These are phyloP conservation scores for Forpus xanthops DNA, from an alignment of 2,797 vertebrate species.

Conservation along the genomic window DNA sequence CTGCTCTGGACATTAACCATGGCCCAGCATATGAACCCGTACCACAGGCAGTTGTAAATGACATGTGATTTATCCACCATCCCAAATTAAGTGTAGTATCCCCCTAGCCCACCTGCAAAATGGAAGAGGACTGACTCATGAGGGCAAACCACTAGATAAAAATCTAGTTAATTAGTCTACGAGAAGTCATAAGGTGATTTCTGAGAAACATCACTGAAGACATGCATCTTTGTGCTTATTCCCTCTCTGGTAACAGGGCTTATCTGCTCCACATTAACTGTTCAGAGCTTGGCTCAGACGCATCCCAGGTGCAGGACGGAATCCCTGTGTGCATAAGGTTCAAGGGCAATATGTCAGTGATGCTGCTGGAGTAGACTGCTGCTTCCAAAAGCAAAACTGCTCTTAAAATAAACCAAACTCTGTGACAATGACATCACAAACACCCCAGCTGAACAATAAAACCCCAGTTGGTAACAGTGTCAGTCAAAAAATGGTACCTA, in stretches of 20 bases:
- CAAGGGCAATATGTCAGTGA: constrained; percentile 7
- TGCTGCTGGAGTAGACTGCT: not conserved
- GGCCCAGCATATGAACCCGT: not conserved
- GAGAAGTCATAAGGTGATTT: not conserved
- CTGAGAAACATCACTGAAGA: constrained; percentile 24
- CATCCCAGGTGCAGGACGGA: not conserved
- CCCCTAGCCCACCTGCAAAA: not conserved
- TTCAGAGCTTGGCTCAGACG: not conserved
- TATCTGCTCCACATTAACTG: constrained; percentile 17
- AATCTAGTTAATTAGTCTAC: not conserved
- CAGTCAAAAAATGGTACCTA: not conserved
- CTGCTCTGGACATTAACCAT: not conserved
- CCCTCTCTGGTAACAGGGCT: not conserved
- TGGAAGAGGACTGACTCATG: not conserved
- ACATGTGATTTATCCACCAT: not conserved
- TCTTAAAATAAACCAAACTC: constrained; percentile 2
- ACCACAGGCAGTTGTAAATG: not conserved
- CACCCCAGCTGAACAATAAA: not conserved
- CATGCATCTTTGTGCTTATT: not conserved
- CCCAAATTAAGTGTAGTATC: not conserved
- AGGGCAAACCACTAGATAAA: not conserved
- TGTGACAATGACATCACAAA: not conserved
- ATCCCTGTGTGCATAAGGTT: not conserved
- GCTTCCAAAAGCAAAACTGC: not conserved
- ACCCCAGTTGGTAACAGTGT: not conserved